Evolutionary conservation across 2,797 vertebrate genomes (phyloP), one percentile per base, ranked within the genome.

Genomic region (Eremophila alpestris): DNA sequence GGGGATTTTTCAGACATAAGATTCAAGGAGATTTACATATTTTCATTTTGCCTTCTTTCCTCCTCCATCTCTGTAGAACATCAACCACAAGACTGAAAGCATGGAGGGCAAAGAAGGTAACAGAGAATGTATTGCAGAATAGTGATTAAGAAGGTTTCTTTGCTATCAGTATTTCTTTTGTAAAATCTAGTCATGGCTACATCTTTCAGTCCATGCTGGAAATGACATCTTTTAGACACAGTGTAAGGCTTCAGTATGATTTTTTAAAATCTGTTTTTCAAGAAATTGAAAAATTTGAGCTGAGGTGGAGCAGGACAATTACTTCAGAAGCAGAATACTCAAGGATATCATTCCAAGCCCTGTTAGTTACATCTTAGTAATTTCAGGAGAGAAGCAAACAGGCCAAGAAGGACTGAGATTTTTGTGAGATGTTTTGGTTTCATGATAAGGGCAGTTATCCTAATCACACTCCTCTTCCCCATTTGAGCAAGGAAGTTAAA

Each of bases 381-480:
- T 29, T 76, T 79, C 24, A 58, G 48, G 36, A 59, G 13, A 40
- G 24, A 75, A 74, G 32, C 32, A 29, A 80, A 32, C 10, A 67
- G 49, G n/a, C 38, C 32, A 36, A 52, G 54, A 17, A 51, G 10
- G 21, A 51, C 76, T 63, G 56, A 18, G 8, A 36, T 73, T 80
- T 91, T 73, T 73, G 14, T 74, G 51, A 85, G 52, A 7, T 64
- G 1, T 43, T 76, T 70, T 56, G 43, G 7, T 74, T 89, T 77
- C 77, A 8, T 70, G 34, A 13, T 60, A 56, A 52, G 13, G 27
- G 43, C 34, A 26, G 38, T 52, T 41, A 13, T 32, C 23, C 29
- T 85, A 11, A 65, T 40, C 0, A 0, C 58, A 34, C 1, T 91
- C 12, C 9, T 59, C 5, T 32, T 75, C 21, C 22, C 3, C 6